Percentiles rank a stretch among this genome's conserved stretches.
Evolutionary conservation across 2,113 vertebrate genomes (phyloP).

Genomic region (Apistogramma diplotaenia): DNA sequence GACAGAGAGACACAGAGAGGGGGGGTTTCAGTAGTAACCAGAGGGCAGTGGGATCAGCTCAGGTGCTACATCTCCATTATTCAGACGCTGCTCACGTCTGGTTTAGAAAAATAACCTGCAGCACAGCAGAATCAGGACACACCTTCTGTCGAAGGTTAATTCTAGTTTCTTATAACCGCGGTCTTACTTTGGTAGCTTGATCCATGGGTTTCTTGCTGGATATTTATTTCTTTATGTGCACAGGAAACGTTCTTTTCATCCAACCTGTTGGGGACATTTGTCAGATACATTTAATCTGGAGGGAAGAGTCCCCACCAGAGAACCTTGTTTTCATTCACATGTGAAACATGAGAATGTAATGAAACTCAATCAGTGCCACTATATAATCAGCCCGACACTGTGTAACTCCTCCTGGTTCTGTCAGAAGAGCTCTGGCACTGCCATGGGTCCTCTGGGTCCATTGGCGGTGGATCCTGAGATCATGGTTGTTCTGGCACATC

Average conservation of each 20-base stretch:
- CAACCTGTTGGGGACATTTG: background rate
- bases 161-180: background rate
- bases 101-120: constrained; percentile 23
- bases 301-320: background rate
- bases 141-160: background rate
- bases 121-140: background rate
- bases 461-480: background rate
- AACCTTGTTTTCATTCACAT: no score
- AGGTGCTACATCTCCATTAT: constrained; percentile 27
- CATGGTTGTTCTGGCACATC: no score
- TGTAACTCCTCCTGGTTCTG: no score
- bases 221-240: background rate
- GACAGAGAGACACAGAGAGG: background rate
- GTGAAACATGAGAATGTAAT: no score
- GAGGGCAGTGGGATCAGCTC: constrained; percentile 19
- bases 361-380: no score
- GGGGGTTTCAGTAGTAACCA: background rate
- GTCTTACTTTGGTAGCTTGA: background rate
- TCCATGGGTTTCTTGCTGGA: background rate
- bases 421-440: no score
- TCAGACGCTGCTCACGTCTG: background rate
- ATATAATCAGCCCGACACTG: no score
- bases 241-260: no score
- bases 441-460: no score
- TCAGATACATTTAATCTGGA: background rate